Evolutionary conservation across 2,113 vertebrate genomes (phyloP), one percentile per base, ranked within the genome.

Genomic region (Sprattus sprattus): DNA sequence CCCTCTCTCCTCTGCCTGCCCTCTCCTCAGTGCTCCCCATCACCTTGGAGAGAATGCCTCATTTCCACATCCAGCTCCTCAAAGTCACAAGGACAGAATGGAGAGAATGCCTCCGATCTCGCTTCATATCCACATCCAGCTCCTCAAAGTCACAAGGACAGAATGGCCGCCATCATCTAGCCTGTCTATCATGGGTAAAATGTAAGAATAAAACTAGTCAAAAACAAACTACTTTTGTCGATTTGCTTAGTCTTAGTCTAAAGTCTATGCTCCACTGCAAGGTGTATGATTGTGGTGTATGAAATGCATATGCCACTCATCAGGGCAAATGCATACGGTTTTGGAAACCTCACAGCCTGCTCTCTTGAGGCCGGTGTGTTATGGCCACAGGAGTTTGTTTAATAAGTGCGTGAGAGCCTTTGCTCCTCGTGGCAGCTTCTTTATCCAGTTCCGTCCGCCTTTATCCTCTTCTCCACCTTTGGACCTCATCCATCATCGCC

Each of bases 1-100:
- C 87, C 22, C 84, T 84, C 54, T 71, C 85, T 90, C 85, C 71
- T 15, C 28, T 45, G 10, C 89, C 67, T 81, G 86, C 89, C 88
- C 88, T 71, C 49, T 81, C 85, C 28, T 78, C n/a, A 16, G 7
- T 11, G 25, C 15, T 84, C 88, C 85, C 46, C 4, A 4, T 32
- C 83, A 78, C 64, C 25, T 7, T n/a, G 25, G 44, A 39, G n/a
- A 52, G n/a, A 32, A 54, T 32, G 28, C 83, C 83, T 75, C 45
- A 11, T 15, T 75, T 39, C 25, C 2, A 10, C 15, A 13, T 13
- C 25, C 67, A 75, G 25, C 11, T 28, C 67, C 3, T 25, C 28
- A 13, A 32, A 28, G 28, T 71, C 64, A 71, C 67, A 39, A 4
- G 28, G 67, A 32, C 60, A 25, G 9, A 39, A 39, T 2, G 25